phyloP scores from a whole-genome alignment of 2,797 vertebrate genomes.

The Lophotriccus pileatus region DNA sequence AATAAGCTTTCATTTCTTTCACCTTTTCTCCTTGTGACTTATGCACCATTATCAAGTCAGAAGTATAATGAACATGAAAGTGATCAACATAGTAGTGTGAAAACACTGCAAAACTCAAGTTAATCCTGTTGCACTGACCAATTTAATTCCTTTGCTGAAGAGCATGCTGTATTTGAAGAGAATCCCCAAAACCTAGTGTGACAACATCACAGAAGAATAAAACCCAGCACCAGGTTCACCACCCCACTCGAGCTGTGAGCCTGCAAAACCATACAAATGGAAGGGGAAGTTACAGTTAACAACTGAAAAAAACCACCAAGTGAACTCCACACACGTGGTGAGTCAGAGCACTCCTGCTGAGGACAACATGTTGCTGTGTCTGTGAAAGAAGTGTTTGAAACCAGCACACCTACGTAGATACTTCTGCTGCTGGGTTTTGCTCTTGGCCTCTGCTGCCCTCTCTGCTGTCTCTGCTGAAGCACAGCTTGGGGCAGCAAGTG shows the following conservation, averaged over 20 bases:
- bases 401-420: background rate
- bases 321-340: background rate
- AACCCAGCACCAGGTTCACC: background rate
- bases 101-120: background rate
- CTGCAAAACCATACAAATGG: background rate
- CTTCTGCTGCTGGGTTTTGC: background rate
- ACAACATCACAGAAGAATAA: background rate
- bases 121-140: background rate
- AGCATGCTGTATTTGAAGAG: background rate
- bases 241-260: background rate
- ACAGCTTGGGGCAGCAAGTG: background rate
- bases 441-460: background rate
- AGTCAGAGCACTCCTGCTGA: background rate
- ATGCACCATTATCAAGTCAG: slow-evolving; percentile 27
- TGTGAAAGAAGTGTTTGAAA: background rate
- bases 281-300: background rate
- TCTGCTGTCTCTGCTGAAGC: background rate
- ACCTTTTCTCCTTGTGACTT: background rate
- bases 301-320: background rate
- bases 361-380: background rate
- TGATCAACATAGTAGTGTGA: background rate
- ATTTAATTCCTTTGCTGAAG: background rate
- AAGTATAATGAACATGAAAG: slow-evolving; percentile 21
- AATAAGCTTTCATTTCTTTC: slow-evolving; percentile 43
- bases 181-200: background rate